A percentile compares a stretch with the other conserved stretches of the same genome.
phyloP scores from a whole-genome alignment of 1,140 invertebrate genomes.

The Hyposmocoma kahamanoa region DNA sequence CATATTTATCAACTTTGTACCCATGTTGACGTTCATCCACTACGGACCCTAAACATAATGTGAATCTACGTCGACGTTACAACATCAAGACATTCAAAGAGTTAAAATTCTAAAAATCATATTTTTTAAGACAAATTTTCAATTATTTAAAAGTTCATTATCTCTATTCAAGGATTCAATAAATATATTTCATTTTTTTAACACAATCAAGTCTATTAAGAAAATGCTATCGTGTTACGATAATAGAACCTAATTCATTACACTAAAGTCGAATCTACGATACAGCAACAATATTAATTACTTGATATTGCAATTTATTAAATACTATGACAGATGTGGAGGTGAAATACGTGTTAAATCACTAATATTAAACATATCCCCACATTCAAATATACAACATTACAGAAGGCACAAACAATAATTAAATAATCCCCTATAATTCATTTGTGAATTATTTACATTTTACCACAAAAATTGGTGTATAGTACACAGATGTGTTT shows the following conservation, averaged over 20 bases:
- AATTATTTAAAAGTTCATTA: slow-evolving; percentile 18
- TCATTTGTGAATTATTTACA: no score
- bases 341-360: slow-evolving; percentile 16
- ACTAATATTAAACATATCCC: no score
- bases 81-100: slow-evolving; percentile 4
- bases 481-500: slow-evolving; percentile 24
- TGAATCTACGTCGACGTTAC: background rate
- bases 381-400: slow-evolving; percentile 43
- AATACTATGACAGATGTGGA: slow-evolving; percentile 28
- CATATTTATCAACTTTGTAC: background rate
- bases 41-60: background rate
- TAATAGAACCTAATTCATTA: slow-evolving; percentile 23
- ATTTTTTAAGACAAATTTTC: background rate
- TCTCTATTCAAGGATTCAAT: slow-evolving; percentile 38
- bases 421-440: slow-evolving; percentile 25
- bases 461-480: no score
- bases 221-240: slow-evolving; percentile 27
- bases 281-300: slow-evolving; percentile 30
- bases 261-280: slow-evolving; percentile 10
- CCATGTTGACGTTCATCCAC: background rate
- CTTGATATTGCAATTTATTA: slow-evolving; percentile 40
- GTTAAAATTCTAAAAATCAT: background rate
- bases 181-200: slow-evolving; percentile 11
- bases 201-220: slow-evolving; percentile 20
- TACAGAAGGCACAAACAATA: slow-evolving; percentile 65